These are phyloP conservation scores for Agrypnus murinus DNA, from an alignment of 2,888 invertebrate species.

Conservation along the genomic window DNA sequence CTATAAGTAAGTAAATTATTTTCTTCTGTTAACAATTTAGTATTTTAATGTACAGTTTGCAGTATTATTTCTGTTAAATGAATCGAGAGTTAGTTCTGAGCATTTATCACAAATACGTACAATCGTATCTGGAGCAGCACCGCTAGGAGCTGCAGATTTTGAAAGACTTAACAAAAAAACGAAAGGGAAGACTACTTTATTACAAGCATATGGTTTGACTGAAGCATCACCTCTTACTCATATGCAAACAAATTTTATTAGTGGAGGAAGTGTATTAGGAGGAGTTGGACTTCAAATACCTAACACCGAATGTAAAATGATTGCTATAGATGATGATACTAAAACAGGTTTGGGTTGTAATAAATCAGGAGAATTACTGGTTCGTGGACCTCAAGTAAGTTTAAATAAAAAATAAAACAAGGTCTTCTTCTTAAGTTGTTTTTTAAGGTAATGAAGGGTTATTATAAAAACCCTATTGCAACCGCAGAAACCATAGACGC, in stretches of 20 bases:
- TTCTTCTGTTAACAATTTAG: neutral
- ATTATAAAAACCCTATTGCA: slow-evolving; percentile 82
- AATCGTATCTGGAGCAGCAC: slow-evolving; percentile 74
- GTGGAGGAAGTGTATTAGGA: slow-evolving; percentile 58
- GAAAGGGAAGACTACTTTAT: slow-evolving; percentile 53
- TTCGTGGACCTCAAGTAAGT: slow-evolving; percentile 82
- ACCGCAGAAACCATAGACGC: slow-evolving; percentile 77
- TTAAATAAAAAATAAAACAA: neutral
- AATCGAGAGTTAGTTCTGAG: slow-evolving; percentile 68
- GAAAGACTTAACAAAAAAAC: slow-evolving; percentile 62
- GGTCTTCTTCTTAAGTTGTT: too few species aligned
- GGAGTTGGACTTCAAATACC: slow-evolving; percentile 76
- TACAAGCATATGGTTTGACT: slow-evolving; percentile 78
- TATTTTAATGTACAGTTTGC: neutral
- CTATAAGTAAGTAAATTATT: slow-evolving; percentile 68
- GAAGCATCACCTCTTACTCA: slow-evolving; percentile 78
- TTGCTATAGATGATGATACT: slow-evolving; percentile 67
- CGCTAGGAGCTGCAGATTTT: slow-evolving; percentile 65
- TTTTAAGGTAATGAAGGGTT: slow-evolving; percentile 83
- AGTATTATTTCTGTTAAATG: slow-evolving; percentile 58
- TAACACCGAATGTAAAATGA: slow-evolving; percentile 78
- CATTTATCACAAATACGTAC: slow-evolving; percentile 70
- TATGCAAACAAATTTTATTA: slow-evolving; percentile 59
- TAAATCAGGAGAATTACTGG: slow-evolving; percentile 80
- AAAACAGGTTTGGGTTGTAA: slow-evolving; percentile 52